Evolutionary conservation across 2,888 invertebrate genomes (phyloP).

Genomic region (Nomada fucata): DNA sequence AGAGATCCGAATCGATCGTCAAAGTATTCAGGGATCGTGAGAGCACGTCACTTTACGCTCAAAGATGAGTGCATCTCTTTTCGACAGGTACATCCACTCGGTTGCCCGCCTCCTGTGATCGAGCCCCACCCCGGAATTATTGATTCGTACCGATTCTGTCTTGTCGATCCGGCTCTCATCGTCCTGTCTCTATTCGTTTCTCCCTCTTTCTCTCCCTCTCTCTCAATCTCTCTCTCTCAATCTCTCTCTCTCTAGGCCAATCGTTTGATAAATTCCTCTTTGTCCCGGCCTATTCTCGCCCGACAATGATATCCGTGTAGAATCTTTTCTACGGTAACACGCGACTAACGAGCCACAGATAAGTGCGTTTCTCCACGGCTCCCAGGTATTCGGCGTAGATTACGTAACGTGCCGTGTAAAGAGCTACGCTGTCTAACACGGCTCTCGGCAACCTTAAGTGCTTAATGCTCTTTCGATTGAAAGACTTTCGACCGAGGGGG

Average conservation of each 20-base stretch:
- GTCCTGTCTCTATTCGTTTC: constrained; percentile 2
- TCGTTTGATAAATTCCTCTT: background rate
- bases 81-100: constrained; percentile 67
- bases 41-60: constrained; percentile 56
- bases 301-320: constrained; percentile 21
- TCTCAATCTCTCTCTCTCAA: background rate
- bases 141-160: constrained; percentile 31
- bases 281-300: constrained; percentile 24
- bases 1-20: constrained; percentile 62
- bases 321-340: constrained; percentile 23
- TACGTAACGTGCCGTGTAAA: constrained; percentile 22
- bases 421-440: background rate
- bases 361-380: constrained; percentile 5
- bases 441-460: constrained; percentile 34
- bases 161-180: constrained; percentile 37
- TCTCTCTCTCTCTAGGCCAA: background rate
- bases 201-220: background rate
- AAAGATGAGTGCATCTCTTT: constrained; percentile 60
- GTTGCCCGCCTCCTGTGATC: constrained; percentile 55
- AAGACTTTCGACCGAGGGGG: constrained; percentile 40
- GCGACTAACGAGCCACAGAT: constrained; percentile 11
- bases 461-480: constrained; percentile 46
- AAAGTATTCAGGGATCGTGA: constrained; percentile 57
- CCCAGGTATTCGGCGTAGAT: constrained; percentile 28
- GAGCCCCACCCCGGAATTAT: constrained; percentile 17